Conservation (phyloP, 2,113 vertebrate species). For the Calyptomena viridis region DNA sequence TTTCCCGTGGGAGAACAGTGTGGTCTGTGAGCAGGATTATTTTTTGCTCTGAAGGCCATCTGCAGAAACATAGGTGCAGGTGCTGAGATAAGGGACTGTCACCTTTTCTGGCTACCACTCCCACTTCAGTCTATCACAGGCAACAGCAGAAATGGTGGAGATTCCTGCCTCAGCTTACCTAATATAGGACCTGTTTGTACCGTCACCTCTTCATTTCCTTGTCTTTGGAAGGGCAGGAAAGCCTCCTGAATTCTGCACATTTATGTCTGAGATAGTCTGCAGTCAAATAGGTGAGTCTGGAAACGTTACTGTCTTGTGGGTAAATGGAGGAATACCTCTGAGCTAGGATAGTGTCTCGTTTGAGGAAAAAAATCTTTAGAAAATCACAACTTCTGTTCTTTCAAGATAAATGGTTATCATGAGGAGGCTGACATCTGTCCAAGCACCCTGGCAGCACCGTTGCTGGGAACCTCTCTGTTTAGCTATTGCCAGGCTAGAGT, state of each 20-base stretch:
- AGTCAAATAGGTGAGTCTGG: neutral
- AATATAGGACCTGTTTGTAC: fast-evolving
- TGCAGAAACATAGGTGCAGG: neutral
- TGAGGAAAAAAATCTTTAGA: neutral
- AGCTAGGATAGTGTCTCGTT: neutral
- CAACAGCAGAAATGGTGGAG: neutral
- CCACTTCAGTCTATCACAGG: neutral
- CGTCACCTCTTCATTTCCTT: neutral
- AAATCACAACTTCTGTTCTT: neutral
- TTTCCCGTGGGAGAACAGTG: neutral
- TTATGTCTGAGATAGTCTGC: neutral
- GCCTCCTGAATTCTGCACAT: neutral
- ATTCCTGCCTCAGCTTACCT: neutral
- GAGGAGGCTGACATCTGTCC: neutral
- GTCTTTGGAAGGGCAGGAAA: neutral
- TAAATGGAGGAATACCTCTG: neutral
- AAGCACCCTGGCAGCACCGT: neutral
- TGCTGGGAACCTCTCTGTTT: neutral
- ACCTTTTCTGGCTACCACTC: neutral
- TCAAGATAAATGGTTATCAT: neutral
- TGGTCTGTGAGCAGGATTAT: neutral
- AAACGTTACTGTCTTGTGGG: neutral
- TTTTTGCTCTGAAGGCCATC: neutral
- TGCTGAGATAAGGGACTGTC: neutral
- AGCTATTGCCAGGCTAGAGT: neutral